Evolutionary conservation across 2,113 vertebrate genomes (phyloP).

Genomic region (Cyanistes caeruleus): DNA sequence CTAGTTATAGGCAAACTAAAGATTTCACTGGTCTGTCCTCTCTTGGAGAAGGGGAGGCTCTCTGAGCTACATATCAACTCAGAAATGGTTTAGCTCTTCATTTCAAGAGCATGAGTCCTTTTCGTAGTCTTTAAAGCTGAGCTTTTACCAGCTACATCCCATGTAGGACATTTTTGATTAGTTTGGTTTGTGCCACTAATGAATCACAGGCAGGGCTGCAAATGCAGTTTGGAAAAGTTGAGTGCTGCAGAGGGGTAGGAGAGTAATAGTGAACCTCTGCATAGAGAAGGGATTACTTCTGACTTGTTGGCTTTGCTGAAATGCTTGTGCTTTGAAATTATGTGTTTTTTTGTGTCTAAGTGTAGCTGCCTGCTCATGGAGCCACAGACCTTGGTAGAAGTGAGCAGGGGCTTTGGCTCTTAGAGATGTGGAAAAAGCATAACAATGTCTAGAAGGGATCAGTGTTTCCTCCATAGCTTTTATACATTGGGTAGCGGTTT

Average conservation of each 20-base stretch:
- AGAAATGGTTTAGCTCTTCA: not conserved
- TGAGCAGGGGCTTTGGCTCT: not conserved
- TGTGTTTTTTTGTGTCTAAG: not conserved
- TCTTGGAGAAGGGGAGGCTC: not conserved
- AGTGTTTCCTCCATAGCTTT: not conserved
- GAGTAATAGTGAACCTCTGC: not conserved
- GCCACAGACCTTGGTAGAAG: not conserved
- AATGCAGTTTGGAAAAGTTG: not conserved
- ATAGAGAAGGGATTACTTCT: not conserved
- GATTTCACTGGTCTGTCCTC: not conserved
- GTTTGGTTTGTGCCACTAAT: not conserved
- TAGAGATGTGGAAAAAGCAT: not conserved
- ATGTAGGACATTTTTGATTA: not conserved
- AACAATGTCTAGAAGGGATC: not conserved
- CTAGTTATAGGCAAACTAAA: not conserved
- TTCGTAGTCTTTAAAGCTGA: not conserved
- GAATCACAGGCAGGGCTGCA: not conserved
- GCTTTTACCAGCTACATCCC: not conserved
- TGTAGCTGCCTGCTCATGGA: not conserved
- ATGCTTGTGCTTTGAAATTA: not conserved
- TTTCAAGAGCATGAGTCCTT: not conserved
- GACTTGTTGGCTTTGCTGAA: not conserved
- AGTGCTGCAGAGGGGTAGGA: not conserved
- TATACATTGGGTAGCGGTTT: accelerated
- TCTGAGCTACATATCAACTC: not conserved